Evolutionary conservation across 2,113 vertebrate genomes (phyloP), one percentile per base, ranked within the genome.

Genomic region (Platysternon megacephalum): DNA sequence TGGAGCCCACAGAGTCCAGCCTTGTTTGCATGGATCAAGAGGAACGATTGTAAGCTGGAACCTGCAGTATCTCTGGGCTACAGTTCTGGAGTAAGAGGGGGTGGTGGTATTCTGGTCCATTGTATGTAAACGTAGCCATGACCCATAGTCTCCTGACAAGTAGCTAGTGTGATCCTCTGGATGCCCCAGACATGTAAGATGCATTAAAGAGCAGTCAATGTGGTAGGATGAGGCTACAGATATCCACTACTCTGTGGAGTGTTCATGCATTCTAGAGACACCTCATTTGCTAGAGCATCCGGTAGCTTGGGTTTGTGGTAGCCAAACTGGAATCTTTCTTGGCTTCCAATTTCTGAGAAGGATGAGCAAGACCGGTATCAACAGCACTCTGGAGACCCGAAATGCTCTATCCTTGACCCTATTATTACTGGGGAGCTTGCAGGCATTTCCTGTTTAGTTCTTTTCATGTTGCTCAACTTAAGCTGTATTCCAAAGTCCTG

Each of bases 1-100:
- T 22, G 84, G 44, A 14, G 79, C 39, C 46, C 74, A n/a, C 11
- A 74, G n/a, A 86, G 22, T 76, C 7, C 61, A 95, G 93, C 16
- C 52, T 78, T 53, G 55, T 79, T 87, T n/a, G 42, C 42, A 24
- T 28, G 28, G 42, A 44, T 46, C 94, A 81, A 94, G 87, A 78
- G 56, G 74, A 53, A 72, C 11, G 52, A 89, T 65, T 58, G 84
- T 46, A 14, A 14, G 79, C 72, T 85, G 84, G 49, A 93, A 96
- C 11, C 78, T 58, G 32, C 11, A 74, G 4, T 89, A 22, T 13
- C 39, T 44, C 11, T 22, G 21, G 5, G 9, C n/a, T 74, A n/a
- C 39, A 26, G 10, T 46, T 76, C 39, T 76, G 22, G 22, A 44
- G 5, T 39, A 85, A 8, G 5, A 76, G 39, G 22, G 7, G 84